Evolutionary conservation across 1,140 invertebrate species (phyloP).

Genomic region (Zeugodacus cucurbitae): DNA sequence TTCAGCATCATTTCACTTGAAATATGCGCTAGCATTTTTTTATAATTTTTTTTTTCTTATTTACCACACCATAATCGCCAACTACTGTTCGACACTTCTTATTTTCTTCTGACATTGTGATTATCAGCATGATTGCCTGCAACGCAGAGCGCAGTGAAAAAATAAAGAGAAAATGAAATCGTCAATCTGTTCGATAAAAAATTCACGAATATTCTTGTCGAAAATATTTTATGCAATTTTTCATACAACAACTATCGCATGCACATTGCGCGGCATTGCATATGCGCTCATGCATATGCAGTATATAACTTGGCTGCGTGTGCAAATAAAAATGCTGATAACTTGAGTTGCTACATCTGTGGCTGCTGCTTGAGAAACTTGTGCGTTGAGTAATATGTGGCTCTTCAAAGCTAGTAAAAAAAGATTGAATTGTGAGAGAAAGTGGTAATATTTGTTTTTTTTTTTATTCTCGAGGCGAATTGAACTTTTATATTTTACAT

Average conservation of each 20-base stretch:
- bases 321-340: not conserved
- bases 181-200: not conserved
- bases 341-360: not conserved
- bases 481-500: no score
- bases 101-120: not conserved
- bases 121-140: conserved; percentile 18
- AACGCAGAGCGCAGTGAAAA: not conserved
- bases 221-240: not conserved
- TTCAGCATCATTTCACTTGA: conserved; percentile 5
- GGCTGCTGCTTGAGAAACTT: not conserved
- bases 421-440: no score
- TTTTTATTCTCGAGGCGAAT: no score
- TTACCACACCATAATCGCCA: not conserved
- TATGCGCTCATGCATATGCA: not conserved
- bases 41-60: not conserved
- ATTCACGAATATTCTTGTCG: not conserved
- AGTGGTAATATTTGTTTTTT: no score
- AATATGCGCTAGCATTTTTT: not conserved
- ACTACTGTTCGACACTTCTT: not conserved
- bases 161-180: not conserved
- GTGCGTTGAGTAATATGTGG: not conserved
- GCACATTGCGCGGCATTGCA: not conserved
- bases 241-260: not conserved
- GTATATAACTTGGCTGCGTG: not conserved
- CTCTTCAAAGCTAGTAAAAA: no score